Base-by-base conservation (phyloP, 2,797 vertebrate species). In the Anomalospiza imberbis region DNA sequence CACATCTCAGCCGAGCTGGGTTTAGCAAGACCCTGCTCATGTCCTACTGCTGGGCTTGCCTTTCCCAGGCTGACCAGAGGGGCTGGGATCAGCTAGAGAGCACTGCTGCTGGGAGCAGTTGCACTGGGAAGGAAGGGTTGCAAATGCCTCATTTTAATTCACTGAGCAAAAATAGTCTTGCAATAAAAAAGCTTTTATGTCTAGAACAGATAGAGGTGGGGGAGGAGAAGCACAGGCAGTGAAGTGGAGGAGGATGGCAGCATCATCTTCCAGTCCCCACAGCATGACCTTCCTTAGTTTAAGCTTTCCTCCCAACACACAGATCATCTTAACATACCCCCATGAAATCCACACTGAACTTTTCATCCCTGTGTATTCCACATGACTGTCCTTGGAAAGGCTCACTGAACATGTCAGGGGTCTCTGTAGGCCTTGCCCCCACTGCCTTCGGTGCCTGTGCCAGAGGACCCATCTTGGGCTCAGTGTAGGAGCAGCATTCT, bases 381-480 rank as follows among this genome's bases (percentile, higher is more conserved):
- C 51, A 31, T 5, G 17, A 2, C 29, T 74, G 81, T 75, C 79
- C 76, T 50, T 84, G 85, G 76, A 38, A 71, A 42, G 28, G 26
- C 42, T 78, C 13, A 1, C 14, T 34, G 34, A 40, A 9, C 4
- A 0, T 17, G 61, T 34, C 13, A 4, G 34, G 76, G 40, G 32
- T 10, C 67, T 68, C 55, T 5, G 20, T 21, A 42, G 40, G 26
- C 55, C 17, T 58, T 26, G 6, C 2, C 42, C 36, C 2, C 0
- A 0, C 7, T 1, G 0, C 50, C 31, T 65, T 68, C 7, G 1
- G 28, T 40, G 7, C 25, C 50, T 15, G 12, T 2, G 2, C 44
- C 5, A 1, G 44, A 62, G 51, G 20, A 31, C 10, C 47, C 1
- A 0, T 28, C 62, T 54, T 1, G 0, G 44, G 12, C 47, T 47